A percentile compares a stretch with the other conserved stretches of the same genome.
Evolutionary conservation across 1,140 invertebrate species (phyloP).

Genomic region (Phortica variegata): DNA sequence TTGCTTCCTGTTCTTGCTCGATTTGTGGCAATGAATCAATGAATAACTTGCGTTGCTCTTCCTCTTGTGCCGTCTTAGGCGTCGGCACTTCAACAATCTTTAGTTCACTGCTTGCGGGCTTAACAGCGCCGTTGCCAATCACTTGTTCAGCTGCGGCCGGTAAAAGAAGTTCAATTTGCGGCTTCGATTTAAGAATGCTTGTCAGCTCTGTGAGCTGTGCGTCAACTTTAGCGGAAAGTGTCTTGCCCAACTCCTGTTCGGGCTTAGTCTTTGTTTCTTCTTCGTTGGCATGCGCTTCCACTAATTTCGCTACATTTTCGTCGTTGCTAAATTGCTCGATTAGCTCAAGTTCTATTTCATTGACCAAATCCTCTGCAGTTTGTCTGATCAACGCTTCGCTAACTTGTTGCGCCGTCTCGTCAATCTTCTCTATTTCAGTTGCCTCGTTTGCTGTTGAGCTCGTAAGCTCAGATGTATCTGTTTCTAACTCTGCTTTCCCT

Average conservation of each 20-base stretch:
- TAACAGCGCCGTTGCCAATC: slow-evolving; percentile 7
- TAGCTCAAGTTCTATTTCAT: slow-evolving; percentile 45
- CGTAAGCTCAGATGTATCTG: too few relatives aligned
- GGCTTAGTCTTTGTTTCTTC: slow-evolving; percentile 19
- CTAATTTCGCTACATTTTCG: slow-evolving; percentile 30
- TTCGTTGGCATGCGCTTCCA: slow-evolving; percentile 13
- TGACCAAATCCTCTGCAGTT: slow-evolving; percentile 41
- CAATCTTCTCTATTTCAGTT: slow-evolving; percentile 31
- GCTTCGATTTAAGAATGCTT: slow-evolving; percentile 43
- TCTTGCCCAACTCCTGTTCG: slow-evolving; percentile 25
- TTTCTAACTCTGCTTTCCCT: too few relatives aligned
- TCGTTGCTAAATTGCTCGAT: slow-evolving; percentile 28
- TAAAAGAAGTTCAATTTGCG: slow-evolving; percentile 33
- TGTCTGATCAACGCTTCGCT: slow-evolving; percentile 24
- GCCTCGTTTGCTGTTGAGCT: too few relatives aligned
- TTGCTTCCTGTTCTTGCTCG: slow-evolving; percentile 29
- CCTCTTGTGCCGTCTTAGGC: slow-evolving; percentile 42
- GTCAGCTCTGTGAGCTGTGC: slow-evolving; percentile 48
- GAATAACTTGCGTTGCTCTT: slow-evolving; percentile 42
- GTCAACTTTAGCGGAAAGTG: slow-evolving; percentile 41
- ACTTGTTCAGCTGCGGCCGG: slow-evolving; percentile 9
- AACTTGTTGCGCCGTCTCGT: slow-evolving; percentile 25
- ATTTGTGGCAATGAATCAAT: slow-evolving; percentile 51
- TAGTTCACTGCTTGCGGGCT: slow-evolving; percentile 24
- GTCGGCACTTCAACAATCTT: slow-evolving; percentile 46